These are phyloP conservation scores for Chlorodrepanis virens DNA, from an alignment of 2,113 vertebrate species.

Conservation along the genomic window DNA sequence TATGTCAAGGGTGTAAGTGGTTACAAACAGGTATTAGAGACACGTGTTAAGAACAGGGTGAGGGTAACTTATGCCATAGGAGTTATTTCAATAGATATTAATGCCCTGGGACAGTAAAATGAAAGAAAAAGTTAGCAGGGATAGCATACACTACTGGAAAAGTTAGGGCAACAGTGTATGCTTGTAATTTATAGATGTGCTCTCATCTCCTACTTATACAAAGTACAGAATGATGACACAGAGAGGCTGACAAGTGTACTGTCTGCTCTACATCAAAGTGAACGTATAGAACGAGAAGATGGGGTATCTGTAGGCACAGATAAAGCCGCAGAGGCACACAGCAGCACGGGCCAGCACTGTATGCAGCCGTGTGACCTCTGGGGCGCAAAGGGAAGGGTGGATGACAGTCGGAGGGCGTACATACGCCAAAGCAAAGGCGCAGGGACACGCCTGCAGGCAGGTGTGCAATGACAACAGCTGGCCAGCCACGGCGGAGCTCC, in stretches of 20 bases:
- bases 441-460: fast-evolving
- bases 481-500: not conserved
- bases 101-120: not conserved
- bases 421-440: fast-evolving
- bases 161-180: not conserved
- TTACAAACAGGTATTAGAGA: not conserved
- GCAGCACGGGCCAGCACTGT: fast-evolving
- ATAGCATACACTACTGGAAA: not conserved
- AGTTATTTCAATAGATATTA: not conserved
- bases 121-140: not conserved
- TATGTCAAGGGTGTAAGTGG: not conserved
- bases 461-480: not conserved
- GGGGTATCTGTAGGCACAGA: fast-evolving
- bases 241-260: not conserved
- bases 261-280: not conserved
- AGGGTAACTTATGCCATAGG: not conserved
- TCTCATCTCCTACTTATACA: not conserved
- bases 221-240: fast-evolving
- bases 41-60: not conserved
- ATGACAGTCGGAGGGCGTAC: fast-evolving
- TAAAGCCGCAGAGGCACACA: not conserved
- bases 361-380: fast-evolving
- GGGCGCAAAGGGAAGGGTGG: not conserved
- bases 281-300: fast-evolving
- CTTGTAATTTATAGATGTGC: not conserved